These are phyloP conservation scores for Gavia stellata DNA, from an alignment of 2,113 vertebrate genomes.

Conservation along the genomic window DNA sequence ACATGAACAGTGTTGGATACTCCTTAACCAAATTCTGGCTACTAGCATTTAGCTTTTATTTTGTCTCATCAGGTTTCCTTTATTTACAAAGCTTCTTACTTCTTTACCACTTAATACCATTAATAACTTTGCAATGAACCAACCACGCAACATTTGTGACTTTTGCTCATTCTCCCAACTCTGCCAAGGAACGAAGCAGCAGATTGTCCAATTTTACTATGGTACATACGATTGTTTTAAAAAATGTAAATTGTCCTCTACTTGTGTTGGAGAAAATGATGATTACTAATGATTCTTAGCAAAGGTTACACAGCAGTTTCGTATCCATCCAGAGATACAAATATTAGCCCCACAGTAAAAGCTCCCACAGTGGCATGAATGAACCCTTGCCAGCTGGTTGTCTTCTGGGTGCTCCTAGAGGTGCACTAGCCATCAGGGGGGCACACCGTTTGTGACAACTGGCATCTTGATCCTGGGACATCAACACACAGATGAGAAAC, in stretches of 20 bases:
- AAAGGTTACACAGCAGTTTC: neutral
- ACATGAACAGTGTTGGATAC: neutral
- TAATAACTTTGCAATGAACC: neutral
- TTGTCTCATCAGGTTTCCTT: neutral
- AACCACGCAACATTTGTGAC: neutral
- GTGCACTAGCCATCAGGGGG: no score
- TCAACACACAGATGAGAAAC: neutral
- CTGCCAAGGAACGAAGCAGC: neutral
- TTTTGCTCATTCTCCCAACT: neutral
- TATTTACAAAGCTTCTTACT: neutral
- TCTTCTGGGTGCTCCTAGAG: neutral
- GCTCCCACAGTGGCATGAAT: neutral
- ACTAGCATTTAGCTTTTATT: neutral
- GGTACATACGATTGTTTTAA: neutral
- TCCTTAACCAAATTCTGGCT: neutral
- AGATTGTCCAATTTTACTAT: neutral
- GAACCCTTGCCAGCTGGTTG: neutral
- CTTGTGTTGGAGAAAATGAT: neutral
- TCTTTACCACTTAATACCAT: neutral
- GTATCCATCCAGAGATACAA: neutral
- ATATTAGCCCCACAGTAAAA: neutral
- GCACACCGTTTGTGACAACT: neutral
- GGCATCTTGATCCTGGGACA: neutral
- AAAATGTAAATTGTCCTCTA: neutral
- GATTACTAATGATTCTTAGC: neutral